Percentiles rank a stretch among this genome's conserved stretches.
phyloP scores from a whole-genome alignment of 2,888 invertebrate genomes.

The Agrilus biguttatus region DNA sequence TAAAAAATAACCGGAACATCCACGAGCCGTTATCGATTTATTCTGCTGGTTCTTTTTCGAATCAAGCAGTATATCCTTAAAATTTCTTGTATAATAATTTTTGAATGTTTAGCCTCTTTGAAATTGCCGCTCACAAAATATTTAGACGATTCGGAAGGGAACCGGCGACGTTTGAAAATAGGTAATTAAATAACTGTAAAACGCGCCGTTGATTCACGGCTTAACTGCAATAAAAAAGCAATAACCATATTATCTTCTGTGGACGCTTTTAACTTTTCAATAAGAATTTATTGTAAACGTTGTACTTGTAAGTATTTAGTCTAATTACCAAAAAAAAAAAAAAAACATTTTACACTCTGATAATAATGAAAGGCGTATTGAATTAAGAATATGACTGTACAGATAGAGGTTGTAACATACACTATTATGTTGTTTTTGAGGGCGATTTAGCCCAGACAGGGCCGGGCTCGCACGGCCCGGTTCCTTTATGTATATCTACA shows the following conservation, averaged over 20 bases:
- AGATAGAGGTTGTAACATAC: constrained; percentile 35
- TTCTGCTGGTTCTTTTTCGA: no score
- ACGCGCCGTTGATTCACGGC: constrained; percentile 21
- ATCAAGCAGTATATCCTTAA: no score
- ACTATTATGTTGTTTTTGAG: constrained; percentile 30
- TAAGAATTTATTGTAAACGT: constrained; percentile 30
- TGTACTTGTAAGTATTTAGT: constrained; percentile 34
- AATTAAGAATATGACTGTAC: constrained; percentile 31
- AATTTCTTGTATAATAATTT: no score
- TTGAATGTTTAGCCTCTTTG: no score
- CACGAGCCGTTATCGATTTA: no score
- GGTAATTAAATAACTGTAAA: no score
- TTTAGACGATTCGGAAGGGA: no score
- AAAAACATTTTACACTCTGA: constrained; percentile 34
- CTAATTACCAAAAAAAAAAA: constrained; percentile 27
- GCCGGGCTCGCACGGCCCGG: constrained; percentile 35
- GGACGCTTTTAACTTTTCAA: constrained; percentile 37
- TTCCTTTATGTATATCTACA: constrained; percentile 58
- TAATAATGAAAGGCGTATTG: constrained; percentile 29
- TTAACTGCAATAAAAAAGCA: constrained; percentile 39
- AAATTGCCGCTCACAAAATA: no score
- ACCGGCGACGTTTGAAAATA: no score
- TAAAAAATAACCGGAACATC: no score
- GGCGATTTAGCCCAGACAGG: constrained; percentile 20
- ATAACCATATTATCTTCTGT: constrained; percentile 38